Conservation (phyloP, 2,888 invertebrate genomes). For the Apodemia mormo region DNA sequence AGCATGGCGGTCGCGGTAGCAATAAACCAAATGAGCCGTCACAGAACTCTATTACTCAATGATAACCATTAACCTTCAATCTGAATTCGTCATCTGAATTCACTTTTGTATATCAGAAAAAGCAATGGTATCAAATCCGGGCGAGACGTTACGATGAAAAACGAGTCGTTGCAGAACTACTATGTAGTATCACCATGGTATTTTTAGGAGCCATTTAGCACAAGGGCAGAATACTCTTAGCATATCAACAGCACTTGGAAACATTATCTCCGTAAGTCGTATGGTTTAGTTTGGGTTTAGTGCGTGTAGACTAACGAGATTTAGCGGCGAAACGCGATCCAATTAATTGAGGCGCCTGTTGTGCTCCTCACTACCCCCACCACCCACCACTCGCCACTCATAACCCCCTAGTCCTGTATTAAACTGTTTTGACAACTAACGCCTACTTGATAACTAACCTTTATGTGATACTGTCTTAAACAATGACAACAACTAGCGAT, state of each 20-base stretch:
- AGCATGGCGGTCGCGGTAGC: too few species aligned
- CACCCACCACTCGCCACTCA: background rate
- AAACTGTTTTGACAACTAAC: constrained; percentile 15
- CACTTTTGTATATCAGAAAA: too few species aligned
- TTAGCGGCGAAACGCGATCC: constrained; percentile 13
- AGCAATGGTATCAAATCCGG: too few species aligned
- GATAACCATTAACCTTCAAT: too few species aligned
- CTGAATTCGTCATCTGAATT: too few species aligned
- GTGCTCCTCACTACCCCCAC: background rate
- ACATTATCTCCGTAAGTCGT: constrained; percentile 11
- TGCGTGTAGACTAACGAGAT: constrained; percentile 4
- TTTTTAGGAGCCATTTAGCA: background rate
- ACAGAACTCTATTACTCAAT: too few species aligned
- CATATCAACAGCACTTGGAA: background rate
- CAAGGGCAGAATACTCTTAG: background rate
- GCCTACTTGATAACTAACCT: constrained; percentile 1
- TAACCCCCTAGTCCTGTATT: background rate
- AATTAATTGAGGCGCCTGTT: constrained; percentile 5
- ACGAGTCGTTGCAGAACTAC: too few species aligned
- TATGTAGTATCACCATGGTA: too few species aligned
- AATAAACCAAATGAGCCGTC: too few species aligned
- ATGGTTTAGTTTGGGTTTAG: constrained; percentile 8
- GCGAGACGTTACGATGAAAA: too few species aligned
- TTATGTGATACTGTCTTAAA: background rate
- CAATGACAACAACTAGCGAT: background rate